Evolutionary conservation across 1,140 invertebrate species (phyloP), one percentile per base, ranked within the genome.

Genomic region (Conus ventricosus): DNA sequence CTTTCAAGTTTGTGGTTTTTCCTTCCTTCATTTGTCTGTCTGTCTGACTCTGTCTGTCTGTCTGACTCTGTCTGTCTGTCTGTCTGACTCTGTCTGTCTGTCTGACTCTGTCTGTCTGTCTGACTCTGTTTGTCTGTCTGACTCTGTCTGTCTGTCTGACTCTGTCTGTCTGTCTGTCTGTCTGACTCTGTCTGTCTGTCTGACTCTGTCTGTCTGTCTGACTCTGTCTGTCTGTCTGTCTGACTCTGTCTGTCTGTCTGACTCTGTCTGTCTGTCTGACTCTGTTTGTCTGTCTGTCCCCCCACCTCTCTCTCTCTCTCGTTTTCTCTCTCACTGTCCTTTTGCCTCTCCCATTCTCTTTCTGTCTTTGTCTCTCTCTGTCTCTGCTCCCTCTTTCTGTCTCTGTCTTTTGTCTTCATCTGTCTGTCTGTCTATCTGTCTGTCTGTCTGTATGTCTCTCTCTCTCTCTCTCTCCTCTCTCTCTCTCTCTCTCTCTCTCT

Each of bases 81-180:
- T 75, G 20, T 53, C 76, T 87, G 23, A 51, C 67, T 75, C n/a
- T 87, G 4, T 75, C 39, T 76, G 23, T 63, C 86, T 80, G 13
- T 39, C 23, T 80, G 67, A 7, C 76, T 80, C 27, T n/a, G 20
- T 63, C 71, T 25, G 4, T 78, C 76, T 78, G 4, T 78, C n/a
- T n/a, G n/a, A n/a, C n/a, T n/a, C n/a, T n/a, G n/a, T n/a, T n/a
- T n/a, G n/a, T n/a, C n/a, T n/a, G n/a, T 78, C 25, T 39, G n/a
- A 7, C n/a, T 78, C 25, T 25, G 4, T 13, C 4, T 78, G n/a
- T 78, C 5, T 27, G n/a, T 78, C 5, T 78, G 5, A 7, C 76
- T 15, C 76, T 78, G 5, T 13, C n/a, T 78, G n/a, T 25, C 5
- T 6, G 4, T 78, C 25, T 78, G n/a, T 78, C 76, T 78, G n/a